Base-by-base conservation (phyloP, 2,797 vertebrate genomes). In the Tiaroga cobitis region DNA sequence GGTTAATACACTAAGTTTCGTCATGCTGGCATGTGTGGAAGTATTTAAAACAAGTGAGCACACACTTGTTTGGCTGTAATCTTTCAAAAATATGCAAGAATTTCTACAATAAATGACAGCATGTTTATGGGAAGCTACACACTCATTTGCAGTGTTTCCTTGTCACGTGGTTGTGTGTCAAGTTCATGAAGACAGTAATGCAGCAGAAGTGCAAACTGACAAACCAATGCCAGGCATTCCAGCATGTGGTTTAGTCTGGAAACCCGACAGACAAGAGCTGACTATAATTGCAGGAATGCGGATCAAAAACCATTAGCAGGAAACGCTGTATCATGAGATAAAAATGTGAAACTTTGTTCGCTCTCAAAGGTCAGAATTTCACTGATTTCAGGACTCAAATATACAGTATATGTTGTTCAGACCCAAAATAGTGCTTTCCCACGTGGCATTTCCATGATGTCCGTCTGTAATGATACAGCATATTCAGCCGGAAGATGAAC, bases 401-500 rank as follows among this genome's bases (percentile, higher is more conserved):
- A 13, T 15, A 13, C 11, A 43, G 41, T 43, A 41, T 11, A 15
- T 46, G 46, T 49, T 49, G 5, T 49, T 49, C 15, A 46, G 13
- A 46, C 4, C 0, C 43, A 15, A 15, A 15, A 46, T 5, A 46
- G 46, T 49, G 19, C 8, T 9, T 54, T 21, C 19, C 19, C 51
- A 3, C 19, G 21, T 54, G 19, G 8, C 54, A 29, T 9, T 11
- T 39, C 21, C 21, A 15, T 39, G n/a, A 49, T 59, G 18, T 29
- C 54, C 49, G n/a, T 63, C 49, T 61, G 29, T 79, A 72, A 82
- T 85, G 29, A 43, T 77, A 5, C 59, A 61, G 59, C 5, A 37
- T 5, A 46, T 59, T n/a, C 65, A 85, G 72, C 59, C 76, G 69
- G 18, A 68, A 69, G 19, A 80, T 61, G 13, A 39, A 84, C 73